phyloP scores from a whole-genome alignment of 1,140 invertebrate species.

The Cydia strobilella region DNA sequence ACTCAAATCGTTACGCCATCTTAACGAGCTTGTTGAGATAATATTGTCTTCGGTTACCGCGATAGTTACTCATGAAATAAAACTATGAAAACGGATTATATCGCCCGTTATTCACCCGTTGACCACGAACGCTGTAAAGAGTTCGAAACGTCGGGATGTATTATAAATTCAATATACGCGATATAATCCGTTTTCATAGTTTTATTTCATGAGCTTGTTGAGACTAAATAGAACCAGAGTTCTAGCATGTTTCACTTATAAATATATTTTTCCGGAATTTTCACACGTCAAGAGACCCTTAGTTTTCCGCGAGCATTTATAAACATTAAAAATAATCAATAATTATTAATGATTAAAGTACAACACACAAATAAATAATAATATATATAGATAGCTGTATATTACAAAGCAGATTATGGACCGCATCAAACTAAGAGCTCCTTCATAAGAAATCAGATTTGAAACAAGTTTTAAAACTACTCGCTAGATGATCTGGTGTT shows the following conservation, averaged over 20 bases:
- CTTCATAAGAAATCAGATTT: neutral
- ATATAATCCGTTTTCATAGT: no score
- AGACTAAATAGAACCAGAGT: neutral
- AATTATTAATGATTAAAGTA: slow-evolving; percentile 16
- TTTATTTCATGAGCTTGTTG: neutral
- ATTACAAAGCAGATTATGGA: slow-evolving; percentile 8
- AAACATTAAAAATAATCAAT: neutral
- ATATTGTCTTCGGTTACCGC: no score
- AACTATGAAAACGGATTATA: no score
- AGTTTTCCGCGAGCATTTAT: neutral
- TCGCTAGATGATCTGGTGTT: neutral
- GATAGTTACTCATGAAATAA: no score
- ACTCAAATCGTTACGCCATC: no score
- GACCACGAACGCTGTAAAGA: no score
- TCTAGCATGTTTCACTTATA: neutral
- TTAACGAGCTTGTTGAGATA: no score
- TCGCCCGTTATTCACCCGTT: no score
- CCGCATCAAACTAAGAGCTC: neutral
- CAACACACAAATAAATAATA: slow-evolving; percentile 19
- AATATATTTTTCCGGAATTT: neutral
- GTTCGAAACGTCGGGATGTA: no score
- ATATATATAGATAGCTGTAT: neutral
- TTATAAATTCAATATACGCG: no score
- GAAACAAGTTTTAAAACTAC: neutral
- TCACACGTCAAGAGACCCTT: neutral